Percentiles rank a stretch among this genome's conserved stretches.
phyloP scores from a whole-genome alignment of 2,797 vertebrate species.

The Sphenodon punctatus region DNA sequence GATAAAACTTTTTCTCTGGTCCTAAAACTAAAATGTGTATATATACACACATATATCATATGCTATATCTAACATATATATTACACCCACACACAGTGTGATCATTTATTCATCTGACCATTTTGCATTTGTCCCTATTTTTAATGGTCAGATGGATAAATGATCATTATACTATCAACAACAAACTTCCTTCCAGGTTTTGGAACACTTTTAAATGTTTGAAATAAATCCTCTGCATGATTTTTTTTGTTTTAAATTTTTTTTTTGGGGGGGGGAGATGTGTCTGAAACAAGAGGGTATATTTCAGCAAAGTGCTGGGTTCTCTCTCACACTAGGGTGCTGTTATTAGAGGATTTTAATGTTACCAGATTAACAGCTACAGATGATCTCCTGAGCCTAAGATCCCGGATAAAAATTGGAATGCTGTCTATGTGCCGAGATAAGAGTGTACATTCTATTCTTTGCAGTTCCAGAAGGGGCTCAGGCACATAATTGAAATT shows the following conservation, averaged over 20 bases:
- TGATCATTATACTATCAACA: background rate
- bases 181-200: background rate
- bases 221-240: conserved; percentile 11
- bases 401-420: background rate
- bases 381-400: conserved; percentile 20
- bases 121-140: no score
- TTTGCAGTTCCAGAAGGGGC: background rate
- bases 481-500: background rate
- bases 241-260: no score
- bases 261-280: background rate
- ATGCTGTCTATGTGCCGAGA: background rate
- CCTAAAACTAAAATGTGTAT: no score
- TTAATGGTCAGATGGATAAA: no score
- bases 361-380: conserved; percentile 16
- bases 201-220: background rate
- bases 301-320: background rate
- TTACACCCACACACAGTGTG: no score
- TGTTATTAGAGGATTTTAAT: conserved; percentile 26
- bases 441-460: background rate
- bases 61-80: no score
- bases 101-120: no score
- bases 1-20: no score
- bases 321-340: background rate
- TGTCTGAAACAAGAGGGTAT: background rate
- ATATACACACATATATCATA: no score